Percentiles rank a stretch among this genome's conserved stretches.
phyloP scores from a whole-genome alignment of 2,888 invertebrate species.

The Mystacides longicornis region DNA sequence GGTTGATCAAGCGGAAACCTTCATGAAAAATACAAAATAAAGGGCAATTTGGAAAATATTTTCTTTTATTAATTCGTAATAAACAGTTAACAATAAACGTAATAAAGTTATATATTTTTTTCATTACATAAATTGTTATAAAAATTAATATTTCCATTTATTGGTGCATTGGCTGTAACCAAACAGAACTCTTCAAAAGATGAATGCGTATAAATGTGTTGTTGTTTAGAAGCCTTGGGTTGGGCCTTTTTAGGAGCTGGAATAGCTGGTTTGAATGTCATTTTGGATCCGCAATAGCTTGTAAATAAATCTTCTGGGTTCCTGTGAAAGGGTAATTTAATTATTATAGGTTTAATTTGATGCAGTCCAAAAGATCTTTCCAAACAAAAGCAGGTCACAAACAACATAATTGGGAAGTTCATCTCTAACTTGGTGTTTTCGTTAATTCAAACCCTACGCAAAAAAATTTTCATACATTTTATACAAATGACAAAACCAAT shows the following conservation, averaged over 20 bases:
- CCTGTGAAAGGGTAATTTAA: slow-evolving; percentile 37
- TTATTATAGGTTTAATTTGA: not conserved
- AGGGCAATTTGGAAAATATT: not conserved
- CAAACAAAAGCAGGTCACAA: no score
- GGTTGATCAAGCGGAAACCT: slow-evolving; percentile 20
- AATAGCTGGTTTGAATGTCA: slow-evolving; percentile 67
- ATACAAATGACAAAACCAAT: no score
- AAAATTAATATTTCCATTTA: slow-evolving; percentile 23
- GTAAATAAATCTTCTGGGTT: slow-evolving; percentile 55
- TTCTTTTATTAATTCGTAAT: no score
- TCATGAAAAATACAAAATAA: not conserved
- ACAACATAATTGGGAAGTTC: no score
- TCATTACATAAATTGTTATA: slow-evolving; percentile 1
- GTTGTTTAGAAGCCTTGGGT: slow-evolving; percentile 33
- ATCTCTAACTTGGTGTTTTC: no score
- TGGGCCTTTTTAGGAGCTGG: slow-evolving; percentile 51
- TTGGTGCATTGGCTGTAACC: slow-evolving; percentile 28
- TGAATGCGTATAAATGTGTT: slow-evolving; percentile 40
- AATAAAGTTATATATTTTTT: not conserved
- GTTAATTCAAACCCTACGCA: no score
- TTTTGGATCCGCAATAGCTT: slow-evolving; percentile 59
- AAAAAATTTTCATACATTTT: no score
- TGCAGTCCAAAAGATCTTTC: no score
- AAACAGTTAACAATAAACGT: not conserved
- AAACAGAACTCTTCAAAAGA: slow-evolving; percentile 42